Base-by-base conservation (phyloP, 1,140 invertebrate species). In the Mizuhopecten yessoensis region DNA sequence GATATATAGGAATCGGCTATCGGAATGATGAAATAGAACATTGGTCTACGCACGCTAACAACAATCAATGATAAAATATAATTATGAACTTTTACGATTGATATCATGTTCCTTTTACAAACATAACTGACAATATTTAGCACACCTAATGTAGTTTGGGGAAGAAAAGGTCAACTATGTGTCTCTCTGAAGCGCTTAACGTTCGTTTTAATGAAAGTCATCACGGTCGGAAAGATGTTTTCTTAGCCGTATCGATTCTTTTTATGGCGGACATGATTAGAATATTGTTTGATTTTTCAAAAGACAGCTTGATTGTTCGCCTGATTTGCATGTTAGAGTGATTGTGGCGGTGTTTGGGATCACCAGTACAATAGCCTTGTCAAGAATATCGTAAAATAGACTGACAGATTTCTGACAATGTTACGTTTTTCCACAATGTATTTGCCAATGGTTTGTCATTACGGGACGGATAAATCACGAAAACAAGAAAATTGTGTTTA, bases 221-320 rank as follows among this genome's bases (percentile, higher is more conserved):
- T 75, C 57, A 75, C 57, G 5, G 57, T 29, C 57, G 57, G 57
- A 75, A 75, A 75, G 57, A 75, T 75, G 57, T 75, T 75, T 75
- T 75, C 57, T 75, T 75, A 75, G 57, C 17, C 23, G n/a, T 75
- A 75, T 75, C n/a, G 57, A 75, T 75, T 11, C 57, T 75, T 75
- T 75, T 75, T 75, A 75, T 75, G 57, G 57, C 57, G 1, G 57
- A 75, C 57, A 75, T 75, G 57, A 75, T 75, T 75, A 75, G 57
- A 75, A 75, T 75, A 75, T 75, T 75, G 57, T 75, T 75, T 75
- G 57, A 75, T 75, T 75, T 75, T 75, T 75, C 57, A 75, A 75
- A 75, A 75, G 57, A 75, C 57, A 75, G 57, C 57, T 75, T 75
- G 57, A 75, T 75, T 75, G 57, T 75, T 75, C 23, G 23, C 23